Evolutionary conservation across 1,140 invertebrate species (phyloP).

Genomic region (Lucilia sericata): DNA sequence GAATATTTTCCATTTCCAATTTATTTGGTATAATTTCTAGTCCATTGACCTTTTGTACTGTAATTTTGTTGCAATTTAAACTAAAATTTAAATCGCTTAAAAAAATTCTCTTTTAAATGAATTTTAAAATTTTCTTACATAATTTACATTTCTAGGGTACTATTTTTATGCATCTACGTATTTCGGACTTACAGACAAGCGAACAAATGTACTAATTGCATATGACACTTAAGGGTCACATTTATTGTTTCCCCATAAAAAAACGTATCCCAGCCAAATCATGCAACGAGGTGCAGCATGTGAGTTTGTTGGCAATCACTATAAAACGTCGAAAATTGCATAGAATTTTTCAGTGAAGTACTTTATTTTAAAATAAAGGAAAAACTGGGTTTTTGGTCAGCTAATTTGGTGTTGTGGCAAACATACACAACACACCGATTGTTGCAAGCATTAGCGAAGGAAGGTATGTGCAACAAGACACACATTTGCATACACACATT

Average conservation of each 20-base stretch:
- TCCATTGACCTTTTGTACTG: no score
- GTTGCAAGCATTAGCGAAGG: neutral
- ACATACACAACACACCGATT: neutral
- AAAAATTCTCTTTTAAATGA: neutral
- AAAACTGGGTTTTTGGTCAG: constrained; percentile 26
- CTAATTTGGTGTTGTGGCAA: neutral
- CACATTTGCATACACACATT: neutral
- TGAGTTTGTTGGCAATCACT: neutral
- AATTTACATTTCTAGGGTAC: neutral
- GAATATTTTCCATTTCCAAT: no score
- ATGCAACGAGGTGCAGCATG: neutral
- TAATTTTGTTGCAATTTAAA: neutral
- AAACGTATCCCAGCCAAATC: neutral
- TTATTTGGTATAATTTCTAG: no score
- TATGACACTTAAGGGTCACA: constrained; percentile 26
- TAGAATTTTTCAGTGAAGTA: neutral
- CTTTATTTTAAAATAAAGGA: neutral
- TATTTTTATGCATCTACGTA: neutral
- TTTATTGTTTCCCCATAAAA: constrained; percentile 17
- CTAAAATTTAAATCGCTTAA: neutral
- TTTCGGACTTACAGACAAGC: neutral
- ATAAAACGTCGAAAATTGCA: neutral
- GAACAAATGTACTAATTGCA: neutral
- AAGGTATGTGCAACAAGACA: neutral
- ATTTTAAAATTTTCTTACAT: neutral